These are phyloP conservation scores for Oreochromis mossambicus DNA, from an alignment of 2,797 vertebrate genomes.

Conservation along the genomic window DNA sequence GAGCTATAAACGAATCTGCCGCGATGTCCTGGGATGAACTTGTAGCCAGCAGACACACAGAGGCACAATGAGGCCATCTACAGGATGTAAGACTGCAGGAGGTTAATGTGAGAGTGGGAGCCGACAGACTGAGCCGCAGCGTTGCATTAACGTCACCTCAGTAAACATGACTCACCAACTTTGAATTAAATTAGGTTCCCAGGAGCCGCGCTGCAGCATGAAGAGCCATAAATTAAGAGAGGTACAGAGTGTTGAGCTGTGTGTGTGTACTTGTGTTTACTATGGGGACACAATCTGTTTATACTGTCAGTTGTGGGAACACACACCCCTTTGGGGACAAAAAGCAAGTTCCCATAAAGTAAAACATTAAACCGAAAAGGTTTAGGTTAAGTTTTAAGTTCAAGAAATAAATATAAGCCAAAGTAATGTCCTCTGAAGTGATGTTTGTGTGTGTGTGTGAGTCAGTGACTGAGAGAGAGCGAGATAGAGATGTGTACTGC, in stretches of 20 bases:
- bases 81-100: slow-evolving; percentile 38
- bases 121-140: background rate
- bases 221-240: slow-evolving; percentile 5
- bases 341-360: background rate
- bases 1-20: background rate
- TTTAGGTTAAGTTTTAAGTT: background rate
- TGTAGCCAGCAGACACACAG: slow-evolving; percentile 22
- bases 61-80: slow-evolving; percentile 73
- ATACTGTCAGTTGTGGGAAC: background rate
- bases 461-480: background rate
- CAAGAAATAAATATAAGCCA: background rate
- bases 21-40: slow-evolving; percentile 42
- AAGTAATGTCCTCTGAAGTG: background rate
- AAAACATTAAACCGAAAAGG: background rate
- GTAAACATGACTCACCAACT: slow-evolving; percentile 43
- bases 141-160: slow-evolving; percentile 36
- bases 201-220: slow-evolving; percentile 28
- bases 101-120: background rate
- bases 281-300: background rate
- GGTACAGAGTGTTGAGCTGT: background rate
- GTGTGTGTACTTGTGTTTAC: background rate
- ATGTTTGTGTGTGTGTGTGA: background rate
- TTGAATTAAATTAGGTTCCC: slow-evolving; percentile 40
- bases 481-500: background rate
- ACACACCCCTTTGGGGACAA: background rate